Evolutionary conservation across 2,888 invertebrate species (phyloP).

Genomic region (Limnephilus rhombicus): DNA sequence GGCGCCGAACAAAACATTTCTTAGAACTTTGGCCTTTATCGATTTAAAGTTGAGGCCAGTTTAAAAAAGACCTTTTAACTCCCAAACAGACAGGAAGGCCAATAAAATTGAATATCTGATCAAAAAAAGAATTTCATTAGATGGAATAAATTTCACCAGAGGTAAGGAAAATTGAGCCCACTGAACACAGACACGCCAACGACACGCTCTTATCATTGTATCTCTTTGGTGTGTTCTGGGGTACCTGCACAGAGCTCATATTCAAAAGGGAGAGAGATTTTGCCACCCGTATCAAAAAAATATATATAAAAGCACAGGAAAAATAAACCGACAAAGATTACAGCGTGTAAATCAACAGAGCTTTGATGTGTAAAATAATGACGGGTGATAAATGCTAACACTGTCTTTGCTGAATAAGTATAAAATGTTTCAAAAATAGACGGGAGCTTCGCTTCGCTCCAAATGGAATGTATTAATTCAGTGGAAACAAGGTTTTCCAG

Average conservation of each 20-base stretch:
- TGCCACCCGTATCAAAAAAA: neutral
- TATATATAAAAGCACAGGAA: neutral
- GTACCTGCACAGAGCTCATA: neutral
- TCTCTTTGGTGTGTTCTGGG: no score
- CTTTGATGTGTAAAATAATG: conserved; percentile 1
- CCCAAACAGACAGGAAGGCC: no score
- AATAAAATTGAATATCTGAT: no score
- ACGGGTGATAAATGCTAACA: neutral
- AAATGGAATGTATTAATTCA: conserved; percentile 45
- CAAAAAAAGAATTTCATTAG: no score
- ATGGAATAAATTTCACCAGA: no score
- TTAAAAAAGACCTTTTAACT: no score
- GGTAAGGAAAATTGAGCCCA: no score
- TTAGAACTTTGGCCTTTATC: no score
- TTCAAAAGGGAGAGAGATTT: neutral
- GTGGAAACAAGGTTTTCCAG: conserved; percentile 47
- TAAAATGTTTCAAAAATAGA: conserved; percentile 36
- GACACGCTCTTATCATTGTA: no score
- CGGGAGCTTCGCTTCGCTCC: neutral
- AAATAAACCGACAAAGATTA: neutral
- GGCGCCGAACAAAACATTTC: no score
- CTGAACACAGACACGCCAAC: no score
- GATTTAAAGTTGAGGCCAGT: no score
- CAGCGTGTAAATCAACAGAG: neutral
- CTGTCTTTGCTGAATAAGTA: neutral